These are phyloP conservation scores for Vanacampus margaritifer DNA, from an alignment of 2,113 vertebrate species.

Conservation along the genomic window DNA sequence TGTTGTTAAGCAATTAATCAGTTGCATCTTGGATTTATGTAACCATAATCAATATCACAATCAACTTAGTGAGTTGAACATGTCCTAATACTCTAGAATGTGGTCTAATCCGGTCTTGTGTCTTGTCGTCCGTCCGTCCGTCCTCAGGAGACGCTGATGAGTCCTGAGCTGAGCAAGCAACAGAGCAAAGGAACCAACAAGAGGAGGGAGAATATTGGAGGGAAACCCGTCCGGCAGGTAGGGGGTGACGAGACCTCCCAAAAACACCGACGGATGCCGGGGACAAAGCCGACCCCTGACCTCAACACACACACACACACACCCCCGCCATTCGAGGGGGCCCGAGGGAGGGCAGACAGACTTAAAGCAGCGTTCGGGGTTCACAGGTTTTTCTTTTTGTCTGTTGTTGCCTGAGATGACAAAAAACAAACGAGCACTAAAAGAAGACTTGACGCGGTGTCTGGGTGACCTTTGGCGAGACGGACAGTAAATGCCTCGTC, in stretches of 20 bases:
- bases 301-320: conserved; percentile 37
- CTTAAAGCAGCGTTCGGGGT: conserved; percentile 18
- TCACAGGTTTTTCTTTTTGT: conserved; percentile 56
- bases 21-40: too few species aligned
- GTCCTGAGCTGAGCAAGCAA: conserved; percentile 49
- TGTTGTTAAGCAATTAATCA: too few species aligned
- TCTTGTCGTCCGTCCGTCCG: conserved; percentile 54
- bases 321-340: conserved; percentile 27
- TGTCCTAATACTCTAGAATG: background rate
- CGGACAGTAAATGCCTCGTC: background rate
- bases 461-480: background rate
- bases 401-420: conserved; percentile 52
- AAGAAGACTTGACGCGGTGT: conserved; percentile 13
- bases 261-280: conserved; percentile 42
- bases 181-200: conserved; percentile 31
- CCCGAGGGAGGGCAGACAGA: conserved; percentile 30
- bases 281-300: conserved; percentile 51
- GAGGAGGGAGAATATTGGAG: conserved; percentile 46
- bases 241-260: conserved; percentile 47
- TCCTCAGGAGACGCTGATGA: conserved; percentile 76
- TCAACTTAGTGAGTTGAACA: too few species aligned
- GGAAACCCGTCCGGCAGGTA: conserved; percentile 33
- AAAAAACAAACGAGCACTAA: conserved; percentile 21
- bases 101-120: background rate
- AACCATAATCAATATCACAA: too few species aligned